Base-by-base conservation (phyloP, 2,113 vertebrate genomes). In the Apus apus region DNA sequence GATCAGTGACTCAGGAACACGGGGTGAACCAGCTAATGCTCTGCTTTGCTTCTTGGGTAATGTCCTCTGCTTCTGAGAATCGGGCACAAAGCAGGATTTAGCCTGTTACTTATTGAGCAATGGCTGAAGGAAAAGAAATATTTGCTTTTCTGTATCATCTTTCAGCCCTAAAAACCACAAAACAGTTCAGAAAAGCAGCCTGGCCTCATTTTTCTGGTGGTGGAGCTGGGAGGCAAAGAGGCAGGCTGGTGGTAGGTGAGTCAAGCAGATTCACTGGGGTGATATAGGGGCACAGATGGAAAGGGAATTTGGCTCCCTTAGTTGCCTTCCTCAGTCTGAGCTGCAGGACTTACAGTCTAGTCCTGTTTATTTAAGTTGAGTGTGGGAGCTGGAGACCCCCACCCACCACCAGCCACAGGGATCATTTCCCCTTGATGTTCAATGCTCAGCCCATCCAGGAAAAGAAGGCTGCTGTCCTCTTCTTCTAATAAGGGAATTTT, bases 41-140 rank as follows among this genome's bases (percentile, higher is more conserved):
- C 21, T 21, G 82, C 65, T 50, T 54, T 50, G 66, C 84, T 77
- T 60, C 64, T 17, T 36, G 87, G 85, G 71, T 66, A 76, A 62
- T 89, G 87, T 71, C 61, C 78, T 78, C 87, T 43, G 68, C 85
- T 53, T 75, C 87, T 43, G 81, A 72, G 87, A 68, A 40, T 2
- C 1, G 2, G 54, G 65, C 62, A 87, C 46, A 19, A 30, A 89
- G 9, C 72, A 84, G 65, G 75, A 73, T 89, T 92, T 72, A 67
- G 93, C 77, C 73, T 88, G 85, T 29, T 66, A 21, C 61, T 90
- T 68, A 57, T 73, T 84, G 86, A 91, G 72, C 85, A 90, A 84
- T 25, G 46, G 32, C 68, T 26, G 22, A 54, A 60, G 22, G 46
- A 21, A 19, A 3, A n/a, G 34, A 13, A 38, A 2, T 29, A 14